Base-by-base conservation (phyloP, 2,113 vertebrate genomes). In the Hydrochoerus hydrochaeris region DNA sequence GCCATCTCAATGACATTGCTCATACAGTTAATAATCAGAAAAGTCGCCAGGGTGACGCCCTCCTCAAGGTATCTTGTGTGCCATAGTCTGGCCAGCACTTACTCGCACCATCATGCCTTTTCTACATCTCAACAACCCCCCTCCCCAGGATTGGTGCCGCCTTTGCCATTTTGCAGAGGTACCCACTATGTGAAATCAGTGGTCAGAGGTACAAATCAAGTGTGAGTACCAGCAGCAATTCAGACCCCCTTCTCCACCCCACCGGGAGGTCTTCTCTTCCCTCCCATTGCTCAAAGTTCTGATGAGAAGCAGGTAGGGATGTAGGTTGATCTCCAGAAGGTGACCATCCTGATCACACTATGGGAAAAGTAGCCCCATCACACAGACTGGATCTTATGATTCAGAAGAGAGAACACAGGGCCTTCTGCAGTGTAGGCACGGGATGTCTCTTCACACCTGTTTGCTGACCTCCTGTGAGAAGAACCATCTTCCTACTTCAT, bases 371-470 rank as follows among this genome's bases (percentile, higher is more conserved):
- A 0, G 20, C 62, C 30, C 69, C 11, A 0, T 35, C 35, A 10
- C 0, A 1, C 62, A 58, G 1, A 13, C 1, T 6, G 3, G 20
- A 1, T 14, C 28, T 73, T 16, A 0, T 0, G 30, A 49, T 30
- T 26, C 49, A 5, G 57, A 26, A 26, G 32, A 49, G 7, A 5
- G 26, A 38, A 7, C 26, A 2, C 30, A 28, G 20, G 28, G 20
- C 28, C 58, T 7, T 20, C 32, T 8, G 0, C 1, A 19, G 4
- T 58, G 52, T 30, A 7, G 77, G 30, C 62, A 7, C 20, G 19
- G 84, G 30, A 10, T 8, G 4, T 58, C n/a, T 20, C 52, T 58
- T 80, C 2, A 0, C 2, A 5, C 35, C 65, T 38, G 10, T n/a
- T 20, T 32, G 4, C 44, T 65, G 19, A 30, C 46, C 75, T 83